These are phyloP conservation scores for Varecia variegata DNA, from an alignment of 2,797 vertebrate species.

Conservation along the genomic window DNA sequence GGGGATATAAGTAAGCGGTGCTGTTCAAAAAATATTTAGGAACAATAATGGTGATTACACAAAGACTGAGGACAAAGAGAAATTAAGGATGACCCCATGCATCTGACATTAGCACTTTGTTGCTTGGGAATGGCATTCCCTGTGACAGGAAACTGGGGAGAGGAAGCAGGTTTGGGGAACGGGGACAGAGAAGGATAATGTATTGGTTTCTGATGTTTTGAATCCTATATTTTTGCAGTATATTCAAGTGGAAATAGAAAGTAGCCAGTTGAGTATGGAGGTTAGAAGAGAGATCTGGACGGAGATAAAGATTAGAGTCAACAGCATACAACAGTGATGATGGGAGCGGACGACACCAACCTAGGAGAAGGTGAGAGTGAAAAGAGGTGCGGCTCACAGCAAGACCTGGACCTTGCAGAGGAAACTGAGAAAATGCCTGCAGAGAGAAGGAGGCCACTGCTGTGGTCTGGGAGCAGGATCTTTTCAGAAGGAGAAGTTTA, in stretches of 20 bases:
- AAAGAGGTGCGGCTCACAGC: neutral
- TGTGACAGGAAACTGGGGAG: neutral
- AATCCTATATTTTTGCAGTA: neutral
- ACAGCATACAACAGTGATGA: neutral
- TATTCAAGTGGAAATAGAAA: neutral
- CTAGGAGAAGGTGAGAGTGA: neutral
- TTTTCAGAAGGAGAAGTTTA: neutral
- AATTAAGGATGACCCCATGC: neutral
- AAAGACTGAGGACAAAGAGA: neutral
- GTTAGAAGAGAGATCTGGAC: neutral
- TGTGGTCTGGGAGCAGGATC: neutral
- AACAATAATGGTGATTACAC: neutral
- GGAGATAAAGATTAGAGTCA: neutral
- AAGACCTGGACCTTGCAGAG: neutral
- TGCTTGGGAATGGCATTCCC: neutral
- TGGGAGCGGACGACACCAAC: neutral
- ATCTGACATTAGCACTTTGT: neutral
- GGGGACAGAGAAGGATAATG: neutral
- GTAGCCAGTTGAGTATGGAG: neutral
- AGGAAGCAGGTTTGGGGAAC: neutral
- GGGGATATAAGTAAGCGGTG: neutral
- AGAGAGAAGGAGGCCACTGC: no score
- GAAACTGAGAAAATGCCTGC: neutral
- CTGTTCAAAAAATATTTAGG: neutral
- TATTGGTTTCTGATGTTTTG: neutral